Evolutionary conservation across 23 tunicate genomes (phyloP).

Genomic region (Diplosoma virens): DNA sequence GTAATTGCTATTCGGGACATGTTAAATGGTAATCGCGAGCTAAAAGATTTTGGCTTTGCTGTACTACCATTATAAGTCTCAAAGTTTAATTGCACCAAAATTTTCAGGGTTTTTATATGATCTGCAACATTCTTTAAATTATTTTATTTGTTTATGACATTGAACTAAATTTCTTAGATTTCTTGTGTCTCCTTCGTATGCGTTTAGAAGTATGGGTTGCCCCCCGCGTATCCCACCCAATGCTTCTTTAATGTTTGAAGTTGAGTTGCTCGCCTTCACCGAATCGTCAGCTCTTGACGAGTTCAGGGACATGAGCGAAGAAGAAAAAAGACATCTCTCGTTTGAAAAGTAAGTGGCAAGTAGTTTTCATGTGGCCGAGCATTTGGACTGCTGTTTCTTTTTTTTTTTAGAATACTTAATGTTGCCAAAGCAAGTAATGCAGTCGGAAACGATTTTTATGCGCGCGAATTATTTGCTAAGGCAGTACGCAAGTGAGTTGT

Average conservation of each 20-base stretch:
- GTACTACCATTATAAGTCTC: too few relatives aligned
- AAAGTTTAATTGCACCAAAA: too few relatives aligned
- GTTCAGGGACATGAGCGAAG: conserved; percentile 33
- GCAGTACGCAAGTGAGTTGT: conserved; percentile 33
- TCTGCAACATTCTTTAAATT: too few relatives aligned
- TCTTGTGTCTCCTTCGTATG: conserved; percentile 63
- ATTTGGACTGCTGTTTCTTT: background rate
- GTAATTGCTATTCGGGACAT: too few relatives aligned
- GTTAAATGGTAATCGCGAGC: too few relatives aligned
- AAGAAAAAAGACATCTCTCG: conserved; percentile 35
- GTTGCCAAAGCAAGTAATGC: conserved; percentile 37
- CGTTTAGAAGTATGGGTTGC: conserved; percentile 78
- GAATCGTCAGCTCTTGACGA: conserved; percentile 48
- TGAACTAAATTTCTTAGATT: conserved; percentile 38
- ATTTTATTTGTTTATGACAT: too few relatives aligned
- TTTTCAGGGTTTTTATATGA: too few relatives aligned
- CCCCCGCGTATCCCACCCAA: conserved; percentile 83
- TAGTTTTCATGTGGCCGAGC: background rate
- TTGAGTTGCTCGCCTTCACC: conserved; percentile 50
- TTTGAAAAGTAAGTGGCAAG: conserved; percentile 62
- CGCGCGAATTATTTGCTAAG: conserved; percentile 19
- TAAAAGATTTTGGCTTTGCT: too few relatives aligned
- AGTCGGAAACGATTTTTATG: conserved; percentile 41
- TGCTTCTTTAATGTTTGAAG: conserved; percentile 65
- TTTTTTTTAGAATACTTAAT: conserved; percentile 9